Conservation (phyloP, 64 coral and sea anemone genomes). For the Stichodactyla mertensii region DNA sequence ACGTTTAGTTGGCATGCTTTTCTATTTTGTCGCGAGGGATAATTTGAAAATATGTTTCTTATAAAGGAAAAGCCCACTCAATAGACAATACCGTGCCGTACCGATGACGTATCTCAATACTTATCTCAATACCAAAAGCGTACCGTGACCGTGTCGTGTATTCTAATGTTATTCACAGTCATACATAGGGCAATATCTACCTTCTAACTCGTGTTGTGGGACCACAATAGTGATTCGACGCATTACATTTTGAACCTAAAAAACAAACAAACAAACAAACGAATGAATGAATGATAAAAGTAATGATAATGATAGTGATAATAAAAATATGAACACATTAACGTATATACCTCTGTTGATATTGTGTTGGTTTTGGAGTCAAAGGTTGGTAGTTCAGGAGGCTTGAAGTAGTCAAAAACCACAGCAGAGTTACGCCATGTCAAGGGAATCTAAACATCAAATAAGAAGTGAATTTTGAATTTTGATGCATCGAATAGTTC, state of each 20-base stretch:
- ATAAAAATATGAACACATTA: not conserved
- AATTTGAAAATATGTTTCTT: no score
- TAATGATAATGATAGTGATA: not conserved
- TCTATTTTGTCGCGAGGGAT: no score
- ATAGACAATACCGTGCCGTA: no score
- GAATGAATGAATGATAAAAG: not conserved
- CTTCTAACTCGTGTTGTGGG: constrained; percentile 87
- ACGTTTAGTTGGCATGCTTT: no score
- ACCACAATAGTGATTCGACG: constrained; percentile 85
- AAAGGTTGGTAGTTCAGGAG: constrained; percentile 80
- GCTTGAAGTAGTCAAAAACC: constrained; percentile 96
- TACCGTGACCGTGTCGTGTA: no score
- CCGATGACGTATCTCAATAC: no score
- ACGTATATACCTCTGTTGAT: constrained; percentile 57
- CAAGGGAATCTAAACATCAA: constrained; percentile 63
- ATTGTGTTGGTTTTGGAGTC: constrained; percentile 88
- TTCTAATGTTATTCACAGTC: no score
- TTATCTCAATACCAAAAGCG: no score
- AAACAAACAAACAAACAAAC: not conserved
- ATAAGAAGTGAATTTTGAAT: not conserved
- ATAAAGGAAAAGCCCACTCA: no score
- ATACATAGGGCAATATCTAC: not conserved
- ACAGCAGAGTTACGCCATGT: constrained; percentile 84
- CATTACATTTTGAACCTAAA: constrained; percentile 94
- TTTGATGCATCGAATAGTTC: not conserved